A percentile compares a stretch with the other conserved stretches of the same genome.
phyloP scores from a whole-genome alignment of 2,797 vertebrate species.

The Phalloptychus januarius region DNA sequence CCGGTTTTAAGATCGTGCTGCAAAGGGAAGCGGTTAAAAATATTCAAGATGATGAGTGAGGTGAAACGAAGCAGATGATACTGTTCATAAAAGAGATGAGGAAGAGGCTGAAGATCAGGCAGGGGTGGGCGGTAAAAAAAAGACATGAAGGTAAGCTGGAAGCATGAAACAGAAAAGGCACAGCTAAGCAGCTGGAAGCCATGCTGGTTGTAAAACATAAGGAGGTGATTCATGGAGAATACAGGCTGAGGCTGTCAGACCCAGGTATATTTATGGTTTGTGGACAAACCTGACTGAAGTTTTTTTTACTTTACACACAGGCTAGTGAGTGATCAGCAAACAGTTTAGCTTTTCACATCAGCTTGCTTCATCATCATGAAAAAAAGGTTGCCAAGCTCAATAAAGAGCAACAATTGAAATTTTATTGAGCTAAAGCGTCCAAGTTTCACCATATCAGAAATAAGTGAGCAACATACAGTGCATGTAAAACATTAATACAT shows the following conservation, averaged over 20 bases:
- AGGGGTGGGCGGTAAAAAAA: slow-evolving; percentile 15
- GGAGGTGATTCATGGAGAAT: slow-evolving; percentile 2
- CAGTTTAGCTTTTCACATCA: background rate
- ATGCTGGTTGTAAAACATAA: slow-evolving; percentile 60
- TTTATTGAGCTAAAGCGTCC: background rate
- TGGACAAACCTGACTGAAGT: background rate
- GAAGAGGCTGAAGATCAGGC: slow-evolving; percentile 7
- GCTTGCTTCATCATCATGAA: background rate
- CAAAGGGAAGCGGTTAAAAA: slow-evolving; percentile 11
- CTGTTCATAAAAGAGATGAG: background rate
- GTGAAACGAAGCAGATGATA: slow-evolving; percentile 29
- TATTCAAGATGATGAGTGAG: slow-evolving; percentile 9
- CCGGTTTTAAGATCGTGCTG: background rate
- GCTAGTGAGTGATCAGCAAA: background rate
- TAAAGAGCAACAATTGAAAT: background rate
- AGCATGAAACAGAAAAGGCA: slow-evolving; percentile 41
- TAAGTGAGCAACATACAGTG: background rate
- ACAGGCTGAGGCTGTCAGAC: slow-evolving; percentile 9
- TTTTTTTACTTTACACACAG: background rate
- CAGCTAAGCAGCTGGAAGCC: slow-evolving; percentile 59
- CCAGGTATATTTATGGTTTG: background rate
- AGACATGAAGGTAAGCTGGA: slow-evolving; percentile 29
- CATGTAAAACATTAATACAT: background rate
- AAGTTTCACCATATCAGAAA: background rate
- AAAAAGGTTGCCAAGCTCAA: background rate